phyloP scores from a whole-genome alignment of 2,113 vertebrate genomes.

The Gymnobelideus leadbeateri region DNA sequence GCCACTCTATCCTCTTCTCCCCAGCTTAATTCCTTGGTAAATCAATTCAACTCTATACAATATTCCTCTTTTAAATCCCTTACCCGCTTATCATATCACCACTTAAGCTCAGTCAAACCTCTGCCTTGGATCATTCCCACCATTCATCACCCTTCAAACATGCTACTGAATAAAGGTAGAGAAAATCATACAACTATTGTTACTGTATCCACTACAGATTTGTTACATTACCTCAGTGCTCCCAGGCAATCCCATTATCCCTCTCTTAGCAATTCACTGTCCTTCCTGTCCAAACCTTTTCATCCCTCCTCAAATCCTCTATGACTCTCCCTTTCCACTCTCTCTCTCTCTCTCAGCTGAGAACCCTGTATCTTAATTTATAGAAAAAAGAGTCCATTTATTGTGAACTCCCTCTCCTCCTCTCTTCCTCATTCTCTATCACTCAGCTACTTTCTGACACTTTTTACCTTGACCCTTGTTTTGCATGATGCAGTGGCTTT shows the following conservation, averaged over 20 bases:
- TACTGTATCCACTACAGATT: neutral
- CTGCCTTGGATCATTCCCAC: no score
- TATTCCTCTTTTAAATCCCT: no score
- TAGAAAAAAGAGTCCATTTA: neutral
- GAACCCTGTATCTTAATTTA: neutral
- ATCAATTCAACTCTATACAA: no score
- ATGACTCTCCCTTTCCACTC: neutral
- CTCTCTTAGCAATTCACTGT: neutral
- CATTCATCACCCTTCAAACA: neutral
- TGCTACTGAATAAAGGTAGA: neutral
- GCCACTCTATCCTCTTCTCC: no score
- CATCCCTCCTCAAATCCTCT: neutral
- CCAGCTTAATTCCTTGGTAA: no score
- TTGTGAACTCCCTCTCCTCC: neutral
- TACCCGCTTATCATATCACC: neutral
- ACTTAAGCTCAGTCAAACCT: neutral
- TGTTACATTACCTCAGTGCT: neutral
- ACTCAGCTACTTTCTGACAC: neutral
- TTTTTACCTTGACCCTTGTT: neutral
- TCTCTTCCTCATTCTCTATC: neutral
- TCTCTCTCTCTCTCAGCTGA: neutral
- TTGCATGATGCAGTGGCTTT: neutral
- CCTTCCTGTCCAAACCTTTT: neutral
- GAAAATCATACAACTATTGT: neutral
- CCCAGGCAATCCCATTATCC: neutral